Evolutionary conservation across 2,888 invertebrate species (phyloP), one percentile per base, ranked within the genome.

Genomic region (Agrilus biguttatus): DNA sequence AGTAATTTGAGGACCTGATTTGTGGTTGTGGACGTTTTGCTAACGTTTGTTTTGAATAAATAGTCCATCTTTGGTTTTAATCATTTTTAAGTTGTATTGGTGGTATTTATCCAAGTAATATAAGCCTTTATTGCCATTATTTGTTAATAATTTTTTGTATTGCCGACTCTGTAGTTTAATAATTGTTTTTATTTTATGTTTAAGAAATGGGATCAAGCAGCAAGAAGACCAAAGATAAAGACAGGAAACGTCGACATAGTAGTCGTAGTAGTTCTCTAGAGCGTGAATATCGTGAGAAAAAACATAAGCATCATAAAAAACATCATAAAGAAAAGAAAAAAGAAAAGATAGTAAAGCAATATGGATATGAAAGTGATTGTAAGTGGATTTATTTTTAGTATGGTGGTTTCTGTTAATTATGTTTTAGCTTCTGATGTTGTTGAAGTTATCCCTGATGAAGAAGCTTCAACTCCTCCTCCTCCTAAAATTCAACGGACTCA

Each of bases 201-300:
- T 42, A 37, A 48, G 45, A 44, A 52, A 81, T 81, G 81, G 80
- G 80, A 54, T 80, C 82, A 17, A 71, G 68, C 57, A 81, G 79
- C 62, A 79, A 80, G 58, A 80, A 80, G 58, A 77, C 77, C 62
- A 67, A 68, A 55, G 80, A 80, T 60, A 66, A 67, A 36, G 70
- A 73, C 37, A 76, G 78, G 60, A 83, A 82, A 66, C 74, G 77
- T 61, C 78, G 78, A 58, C 80, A 81, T 62, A 70, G 75, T 38
- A 71, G 71, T 51, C 70, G 77, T 36, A 65, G 68, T 46, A 58
- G 73, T 41, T 70, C 70, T n/a, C 49, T 53, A 13, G 69, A 69
- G 37, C 55, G 59, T 42, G 75, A 74, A 49, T 51, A 53, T 23
- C 57, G 60, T 44, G 75, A 76, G 49, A 73, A 73, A 49, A 72